Evolutionary conservation across 2,113 vertebrate genomes (phyloP).

Genomic region (Ciconia boyciana): DNA sequence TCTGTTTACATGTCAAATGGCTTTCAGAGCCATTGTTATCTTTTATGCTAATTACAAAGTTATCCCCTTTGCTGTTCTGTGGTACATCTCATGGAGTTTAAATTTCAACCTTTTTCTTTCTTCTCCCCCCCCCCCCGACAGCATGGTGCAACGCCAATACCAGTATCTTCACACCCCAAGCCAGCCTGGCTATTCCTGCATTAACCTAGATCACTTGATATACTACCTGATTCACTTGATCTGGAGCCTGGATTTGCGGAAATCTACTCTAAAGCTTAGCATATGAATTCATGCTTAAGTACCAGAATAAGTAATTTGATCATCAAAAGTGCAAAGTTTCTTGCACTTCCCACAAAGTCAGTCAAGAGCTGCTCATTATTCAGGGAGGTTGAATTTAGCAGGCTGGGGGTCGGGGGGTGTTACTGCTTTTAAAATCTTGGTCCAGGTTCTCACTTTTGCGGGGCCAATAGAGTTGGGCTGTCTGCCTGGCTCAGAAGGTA

Average conservation of each 20-base stretch:
- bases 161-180: not conserved
- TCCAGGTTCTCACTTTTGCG: not conserved
- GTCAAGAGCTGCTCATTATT: not conserved
- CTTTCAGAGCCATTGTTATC: slow-evolving; percentile 33
- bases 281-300: not conserved
- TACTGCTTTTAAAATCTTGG: not conserved
- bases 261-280: not conserved
- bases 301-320: not conserved
- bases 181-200: not conserved
- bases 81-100: not conserved
- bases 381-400: not conserved
- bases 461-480: not conserved
- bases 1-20: not conserved
- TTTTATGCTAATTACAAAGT: slow-evolving; percentile 1
- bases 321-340: not conserved
- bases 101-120: not conserved
- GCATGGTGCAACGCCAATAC: not conserved
- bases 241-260: not conserved
- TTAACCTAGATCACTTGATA: not conserved
- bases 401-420: not conserved
- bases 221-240: not conserved
- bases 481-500: not conserved
- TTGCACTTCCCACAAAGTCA: not conserved
- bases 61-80: not conserved
- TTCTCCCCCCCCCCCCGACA: no score